Base-by-base conservation (phyloP, 1,140 invertebrate genomes). In the Drosophila hydei region DNA sequence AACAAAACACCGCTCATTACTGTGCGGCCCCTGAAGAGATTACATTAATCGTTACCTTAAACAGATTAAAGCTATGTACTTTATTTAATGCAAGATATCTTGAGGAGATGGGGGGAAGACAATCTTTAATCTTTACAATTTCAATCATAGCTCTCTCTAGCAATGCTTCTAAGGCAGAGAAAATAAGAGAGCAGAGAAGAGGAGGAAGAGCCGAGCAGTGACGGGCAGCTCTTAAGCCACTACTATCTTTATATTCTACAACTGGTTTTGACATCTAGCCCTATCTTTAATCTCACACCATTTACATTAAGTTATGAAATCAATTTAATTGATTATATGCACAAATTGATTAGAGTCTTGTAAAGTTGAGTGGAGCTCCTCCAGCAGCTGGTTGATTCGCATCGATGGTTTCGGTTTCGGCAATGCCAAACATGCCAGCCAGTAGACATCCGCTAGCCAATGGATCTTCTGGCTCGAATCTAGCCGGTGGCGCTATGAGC, bases 381-480 rank as follows among this genome's bases (percentile, higher is more conserved):
- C 0, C 30, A 33, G 6, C 6, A 11, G 47, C 14, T 0, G 18
- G 38, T 3, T 65, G 70, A 4, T 48, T 74, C 2, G 42, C n/a
- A 2, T 90, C 81, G 4, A 54, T 18, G 12, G 72, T 16, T 33
- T 90, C 89, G 21, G 93, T 93, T 92, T 96, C 95, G 30, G 94
- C 94, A 45, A 96, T 94, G 12, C 95, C 95, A 70, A 95, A 96
- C 85, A 96, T 94, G 16, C 95, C 96, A 12, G 95, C 94, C 12
- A 96, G 76, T 12, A 97, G 87, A 47, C 93, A 93, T 55, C 95
- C 95, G 25, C 93, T 72, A 64, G 91, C 56, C 48, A 77, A n/a
- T 33, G 92, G 33, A 92, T 93, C 54, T 92, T 91, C 18, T 91
- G 91, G 36, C 93, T 92, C 54, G 94, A 91, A 23, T 50, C 84